These are phyloP conservation scores for Sebastolobus alascanus DNA, from an alignment of 2,797 vertebrate genomes.

Conservation along the genomic window DNA sequence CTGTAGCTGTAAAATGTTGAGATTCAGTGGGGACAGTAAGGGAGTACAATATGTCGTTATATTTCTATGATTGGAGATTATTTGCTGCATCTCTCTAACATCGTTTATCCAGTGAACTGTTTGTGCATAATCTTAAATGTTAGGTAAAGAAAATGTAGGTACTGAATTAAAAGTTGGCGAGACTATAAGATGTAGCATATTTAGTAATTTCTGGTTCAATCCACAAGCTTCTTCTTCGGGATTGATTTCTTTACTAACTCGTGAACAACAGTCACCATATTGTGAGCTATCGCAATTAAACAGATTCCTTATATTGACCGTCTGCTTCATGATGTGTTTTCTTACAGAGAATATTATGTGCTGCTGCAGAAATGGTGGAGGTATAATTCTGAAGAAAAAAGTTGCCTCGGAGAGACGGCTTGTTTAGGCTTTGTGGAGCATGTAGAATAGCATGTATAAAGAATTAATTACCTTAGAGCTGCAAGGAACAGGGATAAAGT, in stretches of 20 bases:
- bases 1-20: neutral
- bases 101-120: neutral
- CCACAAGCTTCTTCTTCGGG: neutral
- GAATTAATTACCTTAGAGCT: constrained; percentile 57
- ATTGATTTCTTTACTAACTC: neutral
- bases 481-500: constrained; percentile 37
- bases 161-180: neutral
- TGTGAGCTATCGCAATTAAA: neutral
- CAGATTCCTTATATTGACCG: neutral
- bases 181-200: neutral
- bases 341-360: neutral
- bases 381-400: constrained; percentile 20
- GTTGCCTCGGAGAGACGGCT: constrained; percentile 17
- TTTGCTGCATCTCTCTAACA: neutral
- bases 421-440: constrained; percentile 57
- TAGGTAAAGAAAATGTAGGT: neutral
- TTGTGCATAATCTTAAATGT: neutral
- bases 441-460: constrained; percentile 47
- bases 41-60: neutral
- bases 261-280: neutral
- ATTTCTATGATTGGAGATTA: neutral
- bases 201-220: neutral
- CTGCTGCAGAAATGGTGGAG: neutral
- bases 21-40: neutral
- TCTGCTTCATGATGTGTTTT: constrained; percentile 9